These are phyloP conservation scores for Sarcophaga carnaria DNA, from an alignment of 2,888 invertebrate genomes.

Conservation along the genomic window DNA sequence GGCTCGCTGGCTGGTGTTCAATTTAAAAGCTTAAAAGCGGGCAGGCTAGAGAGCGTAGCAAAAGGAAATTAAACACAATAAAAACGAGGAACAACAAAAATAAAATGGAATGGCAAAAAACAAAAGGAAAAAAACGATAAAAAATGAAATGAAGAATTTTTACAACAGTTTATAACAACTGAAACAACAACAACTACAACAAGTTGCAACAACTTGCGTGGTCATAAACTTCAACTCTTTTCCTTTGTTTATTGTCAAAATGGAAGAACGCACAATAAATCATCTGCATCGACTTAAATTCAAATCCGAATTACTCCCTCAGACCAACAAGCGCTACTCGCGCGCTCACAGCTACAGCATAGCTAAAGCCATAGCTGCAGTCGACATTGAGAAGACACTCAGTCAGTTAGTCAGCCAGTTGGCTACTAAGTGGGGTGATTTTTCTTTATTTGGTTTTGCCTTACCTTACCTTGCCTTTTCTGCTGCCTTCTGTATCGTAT, in stretches of 20 bases:
- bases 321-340: background rate
- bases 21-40: slow-evolving; percentile 1
- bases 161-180: slow-evolving; percentile 65
- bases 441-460: no score
- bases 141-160: slow-evolving; percentile 50
- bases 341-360: slow-evolving; percentile 7
- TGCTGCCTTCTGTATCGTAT: no score
- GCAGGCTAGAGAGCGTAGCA: background rate
- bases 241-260: slow-evolving; percentile 68
- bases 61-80: slow-evolving; percentile 13
- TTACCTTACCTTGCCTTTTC: no score
- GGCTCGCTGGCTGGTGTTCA: slow-evolving; percentile 17
- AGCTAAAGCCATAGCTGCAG: background rate
- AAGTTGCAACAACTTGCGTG: slow-evolving; percentile 62
- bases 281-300: slow-evolving; percentile 54
- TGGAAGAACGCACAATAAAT: slow-evolving; percentile 67
- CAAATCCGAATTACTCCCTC: slow-evolving; percentile 22
- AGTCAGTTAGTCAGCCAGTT: no score
- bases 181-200: background rate
- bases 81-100: background rate
- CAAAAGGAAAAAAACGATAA: background rate
- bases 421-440: no score
- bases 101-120: slow-evolving; percentile 9
- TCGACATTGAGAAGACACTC: no score
- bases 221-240: slow-evolving; percentile 69